Evolutionary conservation across 2,797 vertebrate species (phyloP), one percentile per base, ranked within the genome.

Genomic region (Manis pentadactyla): DNA sequence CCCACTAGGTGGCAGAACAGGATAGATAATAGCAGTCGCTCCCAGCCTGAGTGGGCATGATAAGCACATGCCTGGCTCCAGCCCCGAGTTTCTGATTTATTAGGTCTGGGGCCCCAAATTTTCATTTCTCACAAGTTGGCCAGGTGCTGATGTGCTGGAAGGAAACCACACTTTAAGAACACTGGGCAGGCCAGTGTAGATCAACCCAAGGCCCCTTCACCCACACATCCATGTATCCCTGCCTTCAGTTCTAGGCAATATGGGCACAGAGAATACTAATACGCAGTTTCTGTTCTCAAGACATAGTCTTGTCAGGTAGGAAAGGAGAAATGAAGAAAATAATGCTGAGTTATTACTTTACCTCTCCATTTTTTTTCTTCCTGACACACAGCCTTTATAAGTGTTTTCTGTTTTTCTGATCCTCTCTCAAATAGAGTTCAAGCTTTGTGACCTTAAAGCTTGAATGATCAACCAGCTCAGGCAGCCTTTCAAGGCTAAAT

Each of bases 1-100:
- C 46, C 93, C 97, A 97, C 82, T 77, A 91, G 96, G 83, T 95
- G 97, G 96, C 78, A 96, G 91, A 68, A 95, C 0, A 79, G 61
- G 69, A 53, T 68, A 77, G 66, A 17, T 21, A 84, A 95, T 0
- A 37, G 63, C 14, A 4, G 9, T 1, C 42, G n/a, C 39, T 57
- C 53, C 53, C 7, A n/a, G 0, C 10, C 19, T 78, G 9, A 8
- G 0, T 0, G 29, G 75, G 8, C 39, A 0, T 1, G 34, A 17
- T 12, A 21, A 42, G 4, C 15, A 64, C 51, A 13, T 15, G 71
- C 51, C 34, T 27, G 11, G 19, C 37, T 69, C 31, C 12, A 31
- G 53, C 29, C 14, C 18, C 3, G 27, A 42, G 37, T 63, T 74
- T 86, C 51, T 13, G 69, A 68, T 55, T 27, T 25, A 2, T 19